A percentile compares a stretch with the other conserved stretches of the same genome.
Evolutionary conservation across 2,113 vertebrate genomes (phyloP).

Genomic region (Podarcis muralis): DNA sequence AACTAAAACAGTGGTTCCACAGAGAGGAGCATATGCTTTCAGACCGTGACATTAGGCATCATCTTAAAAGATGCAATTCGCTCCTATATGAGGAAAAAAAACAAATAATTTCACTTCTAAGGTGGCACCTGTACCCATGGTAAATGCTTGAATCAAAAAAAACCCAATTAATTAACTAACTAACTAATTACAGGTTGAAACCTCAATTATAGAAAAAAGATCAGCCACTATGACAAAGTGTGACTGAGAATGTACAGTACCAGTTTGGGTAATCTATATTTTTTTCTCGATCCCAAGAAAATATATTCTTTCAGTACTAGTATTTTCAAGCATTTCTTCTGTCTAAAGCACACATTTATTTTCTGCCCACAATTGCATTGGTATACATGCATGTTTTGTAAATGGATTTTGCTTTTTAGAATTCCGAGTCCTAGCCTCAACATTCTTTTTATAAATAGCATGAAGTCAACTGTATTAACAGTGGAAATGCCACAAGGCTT

Average conservation of each 20-base stretch:
- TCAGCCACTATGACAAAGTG: not conserved
- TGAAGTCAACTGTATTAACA: slow-evolving; percentile 33
- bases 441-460: slow-evolving; percentile 43
- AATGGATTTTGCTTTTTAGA: not conserved
- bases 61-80: not conserved
- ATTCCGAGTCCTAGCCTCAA: slow-evolving; percentile 8
- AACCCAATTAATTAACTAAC: not conserved
- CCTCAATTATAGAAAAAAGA: not conserved
- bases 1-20: not conserved
- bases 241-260: slow-evolving; percentile 17
- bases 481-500: slow-evolving; percentile 15
- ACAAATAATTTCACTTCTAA: not conserved
- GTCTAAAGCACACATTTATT: not conserved
- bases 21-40: not conserved
- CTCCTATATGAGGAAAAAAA: not conserved
- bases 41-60: not conserved
- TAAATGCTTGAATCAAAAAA: not conserved
- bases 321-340: not conserved
- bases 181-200: not conserved
- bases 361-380: not conserved
- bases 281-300: not conserved
- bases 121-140: not conserved
- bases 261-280: not conserved
- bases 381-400: not conserved
- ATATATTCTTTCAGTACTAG: not conserved